Base-by-base conservation (phyloP, 2,113 vertebrate genomes). In the Urocynchramus pylzowi region DNA sequence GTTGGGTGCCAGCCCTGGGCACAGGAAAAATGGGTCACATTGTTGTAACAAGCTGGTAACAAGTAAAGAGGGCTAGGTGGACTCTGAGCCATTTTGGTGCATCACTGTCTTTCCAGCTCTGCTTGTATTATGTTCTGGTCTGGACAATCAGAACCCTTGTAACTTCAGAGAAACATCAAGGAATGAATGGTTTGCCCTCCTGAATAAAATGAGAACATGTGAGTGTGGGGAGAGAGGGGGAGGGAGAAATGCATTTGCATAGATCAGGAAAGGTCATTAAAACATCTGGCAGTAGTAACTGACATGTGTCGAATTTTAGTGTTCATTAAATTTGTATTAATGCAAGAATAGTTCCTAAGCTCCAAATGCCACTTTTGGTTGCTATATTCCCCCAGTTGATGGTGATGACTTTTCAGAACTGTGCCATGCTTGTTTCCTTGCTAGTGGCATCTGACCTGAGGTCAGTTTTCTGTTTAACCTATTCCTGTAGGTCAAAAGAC, bases 401-500 rank as follows among this genome's bases (percentile, higher is more conserved):
- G 84, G 94, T 87, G 87, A 85, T 96, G 96, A 93, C 93, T 98
- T 97, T 95, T 90, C 93, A 95, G 90, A 94, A 93, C 91, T 95
- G 87, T 84, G 56, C 60, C 24, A 45, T 96, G 96, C 96, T 98
- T 98, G 98, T 99, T 98, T 98, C 89, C 96, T 98, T 98, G 98
- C 98, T 98, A 98, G 41, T 98, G 97, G 97, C 96, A 93, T 98
- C 94, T 98, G 98, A 98, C 98, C 98, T 74, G 21, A 84, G 97
- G 98, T 98, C 98, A 98, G 91, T 88, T 96, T 95, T 97, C 93
- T 98, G 97, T 98, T 99, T 99, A 99, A 99, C 98, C 98, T 98
- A 96, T 97, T 93, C 96, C 97, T 87, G 96, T 94, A 97, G 98
- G 98, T 98, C 98, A 98, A 97, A 97, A 97, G 96, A 73, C 92